Evolutionary conservation across 2,797 vertebrate species (phyloP), one percentile per base, ranked within the genome.

Genomic region (Agapornis canus): DNA sequence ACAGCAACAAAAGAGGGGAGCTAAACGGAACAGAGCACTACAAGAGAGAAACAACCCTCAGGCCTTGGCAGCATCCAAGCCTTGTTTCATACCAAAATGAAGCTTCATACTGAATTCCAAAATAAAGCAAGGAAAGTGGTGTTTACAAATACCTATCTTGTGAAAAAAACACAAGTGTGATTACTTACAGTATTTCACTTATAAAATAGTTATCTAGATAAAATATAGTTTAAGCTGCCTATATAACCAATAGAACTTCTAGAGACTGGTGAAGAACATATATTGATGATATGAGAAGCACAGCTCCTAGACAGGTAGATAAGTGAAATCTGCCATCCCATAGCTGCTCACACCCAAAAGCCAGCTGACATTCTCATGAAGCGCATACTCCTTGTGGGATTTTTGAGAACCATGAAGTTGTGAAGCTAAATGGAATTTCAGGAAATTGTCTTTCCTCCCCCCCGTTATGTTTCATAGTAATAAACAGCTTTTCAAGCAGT

Each of bases 351-450:
- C 6, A 13, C 12, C n/a, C 17, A 17, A 27, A 81, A 68, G 52
- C 26, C 69, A 75, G 42, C 21, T 70, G 66, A 54, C 5, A 4
- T 20, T 71, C 29, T 37, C 63, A 66, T 25, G 22, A 73, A 82
- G 14, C 2, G 29, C 19, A 25, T 6, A 47, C 5, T 69, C 25
- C 26, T 89, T 35, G 19, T 6, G 15, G 11, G 32, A 77, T 59
- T 91, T 92, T 70, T 79, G 64, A 85, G 64, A 92, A 49, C 11
- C 23, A 51, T 3, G 22, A 61, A 85, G 45, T 82, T 20, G 7
- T 75, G 68, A 95, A 85, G 37, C 29, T 59, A 85, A 92, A 40
- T 11, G 14, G 43, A 69, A 91, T 75, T 87, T 89, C 75, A 89
- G 89, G 73, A 89, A 93, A 90, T 39, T 22, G 7, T 51, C n/a